These are phyloP conservation scores for Epizoanthus scotinus DNA, from an alignment of 92 coral and sea anemone genomes.

Conservation along the genomic window DNA sequence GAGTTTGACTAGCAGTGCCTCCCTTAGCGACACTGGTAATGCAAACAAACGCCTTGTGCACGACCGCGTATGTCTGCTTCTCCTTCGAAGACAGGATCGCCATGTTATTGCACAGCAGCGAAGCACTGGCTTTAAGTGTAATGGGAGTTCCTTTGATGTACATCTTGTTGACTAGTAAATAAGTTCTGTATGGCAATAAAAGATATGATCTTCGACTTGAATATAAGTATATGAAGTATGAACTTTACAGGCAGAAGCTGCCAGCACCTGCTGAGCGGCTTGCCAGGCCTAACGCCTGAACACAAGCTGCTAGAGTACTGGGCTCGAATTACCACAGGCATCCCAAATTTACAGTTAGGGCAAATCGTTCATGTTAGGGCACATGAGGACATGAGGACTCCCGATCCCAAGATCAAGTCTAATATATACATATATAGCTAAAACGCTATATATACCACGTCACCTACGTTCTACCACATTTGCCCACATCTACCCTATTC, in stretches of 20 bases:
- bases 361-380: too few species aligned
- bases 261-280: conserved; percentile 11
- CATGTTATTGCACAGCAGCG: conserved; percentile 86
- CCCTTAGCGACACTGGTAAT: conserved; percentile 80
- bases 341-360: too few species aligned
- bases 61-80: conserved; percentile 87
- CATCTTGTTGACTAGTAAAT: conserved; percentile 46
- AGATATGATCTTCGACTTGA: neutral
- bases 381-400: too few species aligned
- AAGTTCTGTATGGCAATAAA: neutral
- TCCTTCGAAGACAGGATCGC: conserved; percentile 72
- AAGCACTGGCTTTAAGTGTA: conserved; percentile 85
- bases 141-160: conserved; percentile 80
- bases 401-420: too few species aligned
- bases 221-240: neutral
- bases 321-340: neutral
- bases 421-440: too few species aligned
- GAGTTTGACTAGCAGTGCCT: conserved; percentile 62
- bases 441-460: too few species aligned
- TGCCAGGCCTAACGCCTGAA: conserved; percentile 39
- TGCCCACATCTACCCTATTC: too few species aligned
- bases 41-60: conserved; percentile 97
- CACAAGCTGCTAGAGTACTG: conserved; percentile 11
- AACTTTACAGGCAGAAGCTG: neutral
- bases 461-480: too few species aligned